A percentile compares a stretch with the other conserved stretches of the same genome.
These are phyloP conservation scores for Onychostruthus taczanowskii DNA, from an alignment of 2,113 vertebrate species.

Conservation along the genomic window DNA sequence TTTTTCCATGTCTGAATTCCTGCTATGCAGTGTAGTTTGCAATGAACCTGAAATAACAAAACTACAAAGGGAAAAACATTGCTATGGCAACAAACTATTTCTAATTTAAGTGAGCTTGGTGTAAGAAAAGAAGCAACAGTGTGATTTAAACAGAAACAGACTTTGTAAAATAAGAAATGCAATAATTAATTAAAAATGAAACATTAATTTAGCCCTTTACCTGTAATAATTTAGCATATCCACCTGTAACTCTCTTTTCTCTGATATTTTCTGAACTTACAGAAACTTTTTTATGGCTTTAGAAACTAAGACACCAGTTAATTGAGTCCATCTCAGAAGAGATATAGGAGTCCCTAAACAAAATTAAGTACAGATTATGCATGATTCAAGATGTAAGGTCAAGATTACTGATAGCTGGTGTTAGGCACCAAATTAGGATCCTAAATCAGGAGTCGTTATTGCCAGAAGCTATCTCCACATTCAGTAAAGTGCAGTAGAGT, in stretches of 20 bases:
- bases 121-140: slow-evolving; percentile 29
- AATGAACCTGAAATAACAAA: slow-evolving; percentile 43
- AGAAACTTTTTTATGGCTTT: not conserved
- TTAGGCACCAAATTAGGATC: not conserved
- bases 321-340: not conserved
- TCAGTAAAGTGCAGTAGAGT: not conserved
- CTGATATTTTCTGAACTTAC: not conserved
- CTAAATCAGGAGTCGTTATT: not conserved
- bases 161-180: slow-evolving; percentile 26
- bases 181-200: not conserved
- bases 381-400: not conserved
- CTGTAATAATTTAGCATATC: not conserved
- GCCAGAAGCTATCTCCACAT: not conserved
- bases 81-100: slow-evolving; percentile 66
- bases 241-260: not conserved
- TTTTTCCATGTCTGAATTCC: not conserved
- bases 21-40: not conserved
- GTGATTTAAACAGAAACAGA: slow-evolving; percentile 58
- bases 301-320: not conserved
- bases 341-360: not conserved
- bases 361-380: not conserved
- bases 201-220: not conserved
- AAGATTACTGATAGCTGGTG: not conserved
- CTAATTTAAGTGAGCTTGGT: slow-evolving; percentile 37
- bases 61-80: slow-evolving; percentile 52